Percentiles rank a stretch among this genome's conserved stretches.
Conservation (phyloP, 2,113 vertebrate genomes). For the Gymnarchus niloticus region DNA sequence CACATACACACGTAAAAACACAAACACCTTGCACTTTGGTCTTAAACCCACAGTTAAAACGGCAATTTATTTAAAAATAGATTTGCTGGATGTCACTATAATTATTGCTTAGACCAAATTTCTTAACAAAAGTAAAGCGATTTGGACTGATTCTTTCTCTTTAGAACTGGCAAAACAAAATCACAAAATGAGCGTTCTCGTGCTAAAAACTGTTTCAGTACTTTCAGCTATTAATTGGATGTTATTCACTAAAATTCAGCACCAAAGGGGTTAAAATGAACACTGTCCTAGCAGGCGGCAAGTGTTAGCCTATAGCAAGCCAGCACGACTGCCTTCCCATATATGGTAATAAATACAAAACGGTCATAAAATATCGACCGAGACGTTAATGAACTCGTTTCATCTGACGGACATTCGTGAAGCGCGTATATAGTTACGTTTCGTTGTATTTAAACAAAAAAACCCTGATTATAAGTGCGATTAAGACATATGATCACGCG, state of each 20-base stretch:
- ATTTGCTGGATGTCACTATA: conserved; percentile 15
- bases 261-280: conserved; percentile 55
- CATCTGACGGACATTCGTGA: background rate
- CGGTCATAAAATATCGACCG: conserved; percentile 33
- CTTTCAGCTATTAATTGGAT: background rate
- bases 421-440: background rate
- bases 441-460: background rate
- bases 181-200: background rate
- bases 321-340: conserved; percentile 59
- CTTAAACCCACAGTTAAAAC: background rate
- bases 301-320: conserved; percentile 60
- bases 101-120: background rate
- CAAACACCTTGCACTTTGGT: background rate
- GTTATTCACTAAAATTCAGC: conserved; percentile 59
- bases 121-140: conserved; percentile 3
- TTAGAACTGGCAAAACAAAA: background rate
- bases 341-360: conserved; percentile 57
- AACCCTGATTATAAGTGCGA: background rate
- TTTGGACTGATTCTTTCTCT: background rate
- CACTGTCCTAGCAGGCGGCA: conserved; percentile 48
- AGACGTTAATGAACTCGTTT: conserved; percentile 10
- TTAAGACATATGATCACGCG: background rate
- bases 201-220: background rate
- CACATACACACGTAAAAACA: background rate
- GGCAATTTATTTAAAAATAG: background rate